phyloP scores from a whole-genome alignment of 2,888 invertebrate genomes.

The Xanthostigma xanthostigma region DNA sequence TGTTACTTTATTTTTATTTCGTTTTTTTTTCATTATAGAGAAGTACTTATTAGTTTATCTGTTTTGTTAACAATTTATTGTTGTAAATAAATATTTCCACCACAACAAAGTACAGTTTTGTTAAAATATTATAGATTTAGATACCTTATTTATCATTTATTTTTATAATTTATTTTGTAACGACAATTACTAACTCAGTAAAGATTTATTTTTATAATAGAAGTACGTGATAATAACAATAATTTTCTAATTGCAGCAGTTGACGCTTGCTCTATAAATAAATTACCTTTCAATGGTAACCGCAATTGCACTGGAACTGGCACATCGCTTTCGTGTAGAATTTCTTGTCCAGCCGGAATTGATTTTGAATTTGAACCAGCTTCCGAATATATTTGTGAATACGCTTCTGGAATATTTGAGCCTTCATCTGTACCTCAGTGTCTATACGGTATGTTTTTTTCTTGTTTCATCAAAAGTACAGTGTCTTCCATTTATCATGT shows the following conservation, averaged over 20 bases:
- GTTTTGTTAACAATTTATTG: no score
- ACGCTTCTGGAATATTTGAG: constrained; percentile 44
- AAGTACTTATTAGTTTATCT: no score
- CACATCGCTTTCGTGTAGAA: constrained; percentile 43
- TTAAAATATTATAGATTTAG: no score
- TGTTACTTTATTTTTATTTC: no score
- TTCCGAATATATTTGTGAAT: constrained; percentile 47
- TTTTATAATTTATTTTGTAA: no score
- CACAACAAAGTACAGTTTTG: no score
- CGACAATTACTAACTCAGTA: no score
- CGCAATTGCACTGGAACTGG: constrained; percentile 52
- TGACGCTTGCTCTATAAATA: constrained; percentile 41
- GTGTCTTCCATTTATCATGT: no score
- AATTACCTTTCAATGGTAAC: constrained; percentile 60
- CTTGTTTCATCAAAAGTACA: no score
- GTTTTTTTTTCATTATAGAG: no score
- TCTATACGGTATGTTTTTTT: constrained; percentile 35
- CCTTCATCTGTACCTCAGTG: constrained; percentile 64
- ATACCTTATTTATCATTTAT: no score
- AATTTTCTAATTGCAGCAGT: constrained; percentile 30
- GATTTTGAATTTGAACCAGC: constrained; percentile 45
- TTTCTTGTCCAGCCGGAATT: constrained; percentile 51
- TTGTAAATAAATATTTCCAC: no score
- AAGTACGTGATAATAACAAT: not conserved
- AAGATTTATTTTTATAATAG: not conserved